These are phyloP conservation scores for Pantherophis alleghaniensis DNA, from an alignment of 2,797 vertebrate species.

Conservation along the genomic window DNA sequence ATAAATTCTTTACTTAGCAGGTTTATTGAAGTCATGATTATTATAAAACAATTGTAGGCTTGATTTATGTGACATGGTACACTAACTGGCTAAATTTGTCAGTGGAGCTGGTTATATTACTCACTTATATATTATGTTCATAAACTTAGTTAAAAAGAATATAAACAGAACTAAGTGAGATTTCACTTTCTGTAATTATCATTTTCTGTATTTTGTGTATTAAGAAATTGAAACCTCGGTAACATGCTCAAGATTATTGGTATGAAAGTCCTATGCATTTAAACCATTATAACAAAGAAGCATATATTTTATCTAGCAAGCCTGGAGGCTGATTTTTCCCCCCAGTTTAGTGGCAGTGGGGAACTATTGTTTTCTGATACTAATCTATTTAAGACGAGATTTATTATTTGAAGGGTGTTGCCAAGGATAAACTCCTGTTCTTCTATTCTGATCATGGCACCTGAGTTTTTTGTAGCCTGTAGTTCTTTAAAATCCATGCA, in stretches of 20 bases:
- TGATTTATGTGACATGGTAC: neutral
- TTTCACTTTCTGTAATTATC: neutral
- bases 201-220: neutral
- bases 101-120: neutral
- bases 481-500: neutral
- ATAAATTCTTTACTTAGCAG: neutral
- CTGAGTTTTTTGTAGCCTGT: neutral
- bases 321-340: neutral
- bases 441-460: neutral
- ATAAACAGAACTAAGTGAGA: neutral
- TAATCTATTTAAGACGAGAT: neutral
- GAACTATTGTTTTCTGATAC: neutral
- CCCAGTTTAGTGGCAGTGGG: neutral
- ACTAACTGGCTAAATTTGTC: neutral
- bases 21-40: neutral
- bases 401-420: neutral
- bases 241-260: neutral
- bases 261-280: neutral
- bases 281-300: neutral
- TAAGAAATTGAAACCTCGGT: neutral
- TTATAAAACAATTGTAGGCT: neutral
- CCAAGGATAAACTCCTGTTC: neutral
- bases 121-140: neutral
- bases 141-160: neutral
- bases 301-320: neutral